phyloP scores from a whole-genome alignment of 1,140 invertebrate species.

The Anoplolepis gracilipes region DNA sequence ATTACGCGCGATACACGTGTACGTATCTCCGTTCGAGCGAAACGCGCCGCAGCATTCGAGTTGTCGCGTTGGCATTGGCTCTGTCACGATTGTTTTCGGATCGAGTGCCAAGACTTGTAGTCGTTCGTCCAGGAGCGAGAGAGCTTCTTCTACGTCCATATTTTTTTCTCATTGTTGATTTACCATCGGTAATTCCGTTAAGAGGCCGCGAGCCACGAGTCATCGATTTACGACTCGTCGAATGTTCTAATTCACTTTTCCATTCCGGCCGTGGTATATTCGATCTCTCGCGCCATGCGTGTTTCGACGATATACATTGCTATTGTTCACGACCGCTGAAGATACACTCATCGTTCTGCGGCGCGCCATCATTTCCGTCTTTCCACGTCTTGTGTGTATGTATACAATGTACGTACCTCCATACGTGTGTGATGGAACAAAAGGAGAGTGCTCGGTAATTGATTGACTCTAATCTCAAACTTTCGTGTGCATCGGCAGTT shows the following conservation, averaged over 20 bases:
- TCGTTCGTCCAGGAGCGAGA: conserved; percentile 34
- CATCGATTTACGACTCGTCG: conserved; percentile 73
- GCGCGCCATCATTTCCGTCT: conserved; percentile 55
- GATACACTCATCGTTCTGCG: conserved; percentile 52
- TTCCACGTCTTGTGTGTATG: background rate
- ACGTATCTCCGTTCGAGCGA: background rate
- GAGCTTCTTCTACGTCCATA: conserved; percentile 45
- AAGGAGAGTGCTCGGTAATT: conserved; percentile 62
- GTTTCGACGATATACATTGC: conserved; percentile 59
- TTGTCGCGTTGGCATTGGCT: conserved; percentile 49
- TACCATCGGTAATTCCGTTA: conserved; percentile 75
- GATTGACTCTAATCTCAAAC: conserved; percentile 68
- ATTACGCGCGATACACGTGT: conserved; percentile 48
- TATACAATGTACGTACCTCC: background rate
- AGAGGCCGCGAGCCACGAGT: conserved; percentile 65
- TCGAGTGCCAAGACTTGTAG: conserved; percentile 48
- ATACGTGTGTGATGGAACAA: background rate
- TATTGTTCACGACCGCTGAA: conserved; percentile 23
- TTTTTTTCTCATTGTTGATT: conserved; percentile 68
- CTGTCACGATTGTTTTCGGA: conserved; percentile 55
- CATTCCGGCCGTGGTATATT: background rate
- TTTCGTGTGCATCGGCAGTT: conserved; percentile 67
- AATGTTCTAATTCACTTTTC: conserved; percentile 77
- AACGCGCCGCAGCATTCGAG: conserved; percentile 1
- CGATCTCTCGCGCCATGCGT: conserved; percentile 59